phyloP scores from a whole-genome alignment of 2,888 invertebrate genomes.

The Mechanitis mazaeus region DNA sequence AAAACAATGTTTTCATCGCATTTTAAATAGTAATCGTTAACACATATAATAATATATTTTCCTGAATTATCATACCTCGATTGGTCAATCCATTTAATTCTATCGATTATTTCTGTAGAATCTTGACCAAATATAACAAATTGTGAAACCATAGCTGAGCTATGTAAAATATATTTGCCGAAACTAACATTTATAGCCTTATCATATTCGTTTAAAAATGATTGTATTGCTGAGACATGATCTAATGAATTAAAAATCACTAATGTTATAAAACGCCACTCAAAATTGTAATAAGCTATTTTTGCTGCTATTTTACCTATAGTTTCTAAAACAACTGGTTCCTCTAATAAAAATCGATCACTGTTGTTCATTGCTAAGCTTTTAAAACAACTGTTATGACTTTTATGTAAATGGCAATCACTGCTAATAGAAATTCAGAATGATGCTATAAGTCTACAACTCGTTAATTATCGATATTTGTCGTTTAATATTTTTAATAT shows the following conservation, averaged over 20 bases:
- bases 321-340: conserved; percentile 30
- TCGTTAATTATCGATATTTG: conserved; percentile 20
- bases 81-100: conserved; percentile 37
- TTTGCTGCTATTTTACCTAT: conserved; percentile 47
- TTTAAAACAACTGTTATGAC: conserved; percentile 1
- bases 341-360: conserved; percentile 28
- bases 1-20: conserved; percentile 45
- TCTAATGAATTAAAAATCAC: conserved; percentile 40
- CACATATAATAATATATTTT: conserved; percentile 46
- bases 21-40: conserved; percentile 30
- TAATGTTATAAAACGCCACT: conserved; percentile 50
- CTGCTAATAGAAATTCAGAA: conserved; percentile 9
- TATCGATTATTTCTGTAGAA: conserved; percentile 37
- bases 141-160: conserved; percentile 36
- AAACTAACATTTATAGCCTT: conserved; percentile 39
- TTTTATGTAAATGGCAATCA: conserved; percentile 4
- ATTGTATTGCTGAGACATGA: conserved; percentile 35
- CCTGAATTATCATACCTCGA: conserved; percentile 44
- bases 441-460: conserved; percentile 8
- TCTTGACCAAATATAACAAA: conserved; percentile 46
- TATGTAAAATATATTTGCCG: conserved; percentile 36
- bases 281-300: conserved; percentile 50
- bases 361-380: conserved; percentile 25
- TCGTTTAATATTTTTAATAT: background rate
- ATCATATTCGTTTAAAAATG: conserved; percentile 43